These are phyloP conservation scores for Amazona guildingii DNA, from an alignment of 2,113 vertebrate genomes.

Conservation along the genomic window DNA sequence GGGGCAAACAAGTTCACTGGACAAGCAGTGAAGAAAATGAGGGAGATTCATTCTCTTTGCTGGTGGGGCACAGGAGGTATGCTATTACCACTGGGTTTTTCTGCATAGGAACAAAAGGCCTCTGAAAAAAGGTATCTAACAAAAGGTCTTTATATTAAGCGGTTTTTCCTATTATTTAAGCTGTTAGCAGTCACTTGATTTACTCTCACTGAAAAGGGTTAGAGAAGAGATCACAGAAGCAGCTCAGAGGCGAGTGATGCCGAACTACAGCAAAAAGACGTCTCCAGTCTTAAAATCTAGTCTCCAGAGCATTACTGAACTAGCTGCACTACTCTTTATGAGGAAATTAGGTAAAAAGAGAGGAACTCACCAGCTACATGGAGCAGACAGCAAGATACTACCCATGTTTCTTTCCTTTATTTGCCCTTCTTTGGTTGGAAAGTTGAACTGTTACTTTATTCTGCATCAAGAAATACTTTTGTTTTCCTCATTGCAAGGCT, in stretches of 20 bases:
- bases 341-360: neutral
- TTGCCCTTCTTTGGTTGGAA: neutral
- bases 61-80: neutral
- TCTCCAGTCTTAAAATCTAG: neutral
- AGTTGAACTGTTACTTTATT: neutral
- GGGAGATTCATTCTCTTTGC: neutral
- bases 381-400: neutral
- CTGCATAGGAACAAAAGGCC: neutral
- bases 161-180: neutral
- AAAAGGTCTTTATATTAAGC: neutral
- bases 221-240: neutral
- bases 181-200: neutral
- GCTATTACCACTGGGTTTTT: neutral
- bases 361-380: neutral
- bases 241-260: neutral
- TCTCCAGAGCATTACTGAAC: neutral
- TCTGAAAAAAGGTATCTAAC: neutral
- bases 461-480: neutral
- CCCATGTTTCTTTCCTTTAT: neutral
- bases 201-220: neutral
- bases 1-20: neutral
- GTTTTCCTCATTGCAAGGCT: neutral
- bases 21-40: rapidly evolving
- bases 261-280: neutral
- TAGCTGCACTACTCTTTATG: neutral